Conservation (phyloP, 2,113 vertebrate species). For the Dromiciops gliroides region DNA sequence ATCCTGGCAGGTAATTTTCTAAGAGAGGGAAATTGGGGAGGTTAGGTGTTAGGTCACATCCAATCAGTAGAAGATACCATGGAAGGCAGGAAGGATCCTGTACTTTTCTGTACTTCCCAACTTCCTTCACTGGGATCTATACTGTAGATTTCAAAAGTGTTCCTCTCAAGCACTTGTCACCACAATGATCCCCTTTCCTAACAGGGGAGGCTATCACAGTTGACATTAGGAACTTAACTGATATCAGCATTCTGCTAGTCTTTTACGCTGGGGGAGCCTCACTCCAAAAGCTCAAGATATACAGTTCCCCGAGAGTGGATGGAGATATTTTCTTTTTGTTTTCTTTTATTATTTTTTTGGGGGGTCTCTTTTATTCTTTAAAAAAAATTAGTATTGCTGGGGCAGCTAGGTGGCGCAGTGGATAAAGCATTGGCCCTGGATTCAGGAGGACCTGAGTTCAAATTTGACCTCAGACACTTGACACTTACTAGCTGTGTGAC, state of each 20-base stretch:
- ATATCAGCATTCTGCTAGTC: neutral
- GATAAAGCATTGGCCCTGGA: too few species aligned
- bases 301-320: constrained; percentile 11
- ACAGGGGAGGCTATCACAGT: neutral
- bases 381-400: constrained; percentile 8
- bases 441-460: too few species aligned
- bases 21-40: neutral
- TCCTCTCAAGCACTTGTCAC: neutral
- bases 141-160: neutral
- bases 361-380: too few species aligned
- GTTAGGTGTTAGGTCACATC: neutral
- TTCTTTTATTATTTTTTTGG: constrained; percentile 33
- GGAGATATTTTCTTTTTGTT: neutral
- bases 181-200: neutral
- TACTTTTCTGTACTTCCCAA: neutral
- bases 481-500: too few species aligned
- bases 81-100: neutral
- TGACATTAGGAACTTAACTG: neutral
- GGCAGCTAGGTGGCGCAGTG: too few species aligned
- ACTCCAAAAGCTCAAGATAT: neutral
- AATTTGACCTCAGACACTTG: too few species aligned
- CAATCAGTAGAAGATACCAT: neutral
- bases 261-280: neutral
- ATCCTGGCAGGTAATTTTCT: neutral
- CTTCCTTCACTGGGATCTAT: neutral